Evolutionary conservation across 2,888 invertebrate genomes (phyloP).

Genomic region (Catocala nupta): DNA sequence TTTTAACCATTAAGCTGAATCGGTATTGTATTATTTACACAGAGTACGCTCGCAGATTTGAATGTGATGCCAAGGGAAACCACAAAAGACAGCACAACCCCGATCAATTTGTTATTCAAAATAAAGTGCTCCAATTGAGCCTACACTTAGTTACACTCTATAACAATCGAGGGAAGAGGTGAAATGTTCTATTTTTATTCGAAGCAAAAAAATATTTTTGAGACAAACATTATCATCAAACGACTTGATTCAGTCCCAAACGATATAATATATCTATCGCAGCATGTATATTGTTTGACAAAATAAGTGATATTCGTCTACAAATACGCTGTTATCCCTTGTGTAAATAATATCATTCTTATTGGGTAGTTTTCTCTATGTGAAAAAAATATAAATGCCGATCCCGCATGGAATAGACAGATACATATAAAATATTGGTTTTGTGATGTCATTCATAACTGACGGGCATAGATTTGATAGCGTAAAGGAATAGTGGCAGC

Average conservation of each 20-base stretch:
- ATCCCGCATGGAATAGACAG: constrained; percentile 16
- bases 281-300: constrained; percentile 17
- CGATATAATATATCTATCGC: constrained; percentile 6
- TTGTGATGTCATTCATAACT: constrained; percentile 24
- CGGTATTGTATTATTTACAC: too few species aligned
- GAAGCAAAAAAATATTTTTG: not conserved
- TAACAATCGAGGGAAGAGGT: too few species aligned
- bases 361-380: constrained; percentile 26
- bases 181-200: not conserved
- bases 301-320: constrained; percentile 26
- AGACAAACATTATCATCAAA: constrained; percentile 6
- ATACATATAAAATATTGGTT: constrained; percentile 30
- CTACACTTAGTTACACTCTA: not conserved
- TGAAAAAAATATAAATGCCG: constrained; percentile 19
- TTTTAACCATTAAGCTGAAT: too few species aligned
- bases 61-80: not conserved
- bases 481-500: not conserved
- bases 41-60: too few species aligned
- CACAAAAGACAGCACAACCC: not conserved
- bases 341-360: constrained; percentile 26
- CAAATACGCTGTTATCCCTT: constrained; percentile 10
- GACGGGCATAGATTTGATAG: constrained; percentile 8
- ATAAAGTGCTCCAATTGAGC: constrained; percentile 1
- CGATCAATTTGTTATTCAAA: constrained; percentile 1
- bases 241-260: constrained; percentile 7